Evolutionary conservation across 1,140 invertebrate genomes (phyloP).

Genomic region (Coelopa frigida): DNA sequence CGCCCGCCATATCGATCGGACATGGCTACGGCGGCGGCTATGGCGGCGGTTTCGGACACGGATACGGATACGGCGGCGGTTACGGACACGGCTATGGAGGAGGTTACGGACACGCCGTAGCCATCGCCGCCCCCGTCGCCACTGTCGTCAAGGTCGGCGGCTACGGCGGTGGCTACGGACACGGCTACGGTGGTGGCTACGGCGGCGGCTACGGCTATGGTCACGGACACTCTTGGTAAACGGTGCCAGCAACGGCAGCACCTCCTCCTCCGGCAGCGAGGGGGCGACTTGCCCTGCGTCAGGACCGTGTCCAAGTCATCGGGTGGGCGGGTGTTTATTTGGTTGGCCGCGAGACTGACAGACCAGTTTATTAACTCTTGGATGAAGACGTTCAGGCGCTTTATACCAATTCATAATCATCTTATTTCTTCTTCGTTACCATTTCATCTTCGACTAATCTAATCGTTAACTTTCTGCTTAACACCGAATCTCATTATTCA

Average conservation of each 20-base stretch:
- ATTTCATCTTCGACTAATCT: no score
- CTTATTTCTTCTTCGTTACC: no score
- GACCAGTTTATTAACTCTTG: no score
- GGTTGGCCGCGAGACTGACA: no score
- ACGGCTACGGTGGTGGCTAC: constrained; percentile 20
- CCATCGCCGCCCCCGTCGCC: constrained; percentile 3
- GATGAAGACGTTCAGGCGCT: no score
- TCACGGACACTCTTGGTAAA: constrained; percentile 16
- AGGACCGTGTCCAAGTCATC: constrained; percentile 23
- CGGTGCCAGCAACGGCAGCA: no score
- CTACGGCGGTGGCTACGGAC: constrained; percentile 18
- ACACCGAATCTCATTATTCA: no score
- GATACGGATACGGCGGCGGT: constrained; percentile 17
- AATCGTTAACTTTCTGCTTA: no score
- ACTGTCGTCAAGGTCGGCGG: constrained; percentile 7
- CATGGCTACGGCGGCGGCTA: constrained; percentile 16
- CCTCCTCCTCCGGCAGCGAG: constrained; percentile 14
- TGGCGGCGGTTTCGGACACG: constrained; percentile 26
- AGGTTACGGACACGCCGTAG: constrained; percentile 23
- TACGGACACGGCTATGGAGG: constrained; percentile 26
- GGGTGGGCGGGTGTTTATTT: no score
- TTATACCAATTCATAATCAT: no score
- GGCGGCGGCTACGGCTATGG: constrained; percentile 30
- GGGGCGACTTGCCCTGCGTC: constrained; percentile 18
- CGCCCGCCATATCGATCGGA: constrained; percentile 23